A percentile compares a stretch with the other conserved stretches of the same genome.
Conservation (phyloP, 2,113 vertebrate genomes). For the Dicaeum eximium region DNA sequence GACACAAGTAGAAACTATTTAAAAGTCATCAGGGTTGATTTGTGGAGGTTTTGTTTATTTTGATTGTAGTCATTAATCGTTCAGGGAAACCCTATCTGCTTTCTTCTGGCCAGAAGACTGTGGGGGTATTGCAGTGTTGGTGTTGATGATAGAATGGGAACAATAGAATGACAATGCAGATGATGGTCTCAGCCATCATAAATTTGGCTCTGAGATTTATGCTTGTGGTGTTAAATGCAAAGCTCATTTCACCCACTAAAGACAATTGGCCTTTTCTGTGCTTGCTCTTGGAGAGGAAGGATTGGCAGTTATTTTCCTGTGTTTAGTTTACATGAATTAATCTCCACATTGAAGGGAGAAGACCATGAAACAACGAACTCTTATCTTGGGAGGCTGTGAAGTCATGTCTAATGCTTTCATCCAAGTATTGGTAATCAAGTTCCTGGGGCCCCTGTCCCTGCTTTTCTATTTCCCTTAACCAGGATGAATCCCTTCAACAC, state of each 20-base stretch:
- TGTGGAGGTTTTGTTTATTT: neutral
- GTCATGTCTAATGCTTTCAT: neutral
- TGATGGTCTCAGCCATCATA: neutral
- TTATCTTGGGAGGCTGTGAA: neutral
- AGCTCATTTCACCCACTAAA: neutral
- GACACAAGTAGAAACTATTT: neutral
- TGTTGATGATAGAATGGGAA: neutral
- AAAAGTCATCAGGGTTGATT: neutral
- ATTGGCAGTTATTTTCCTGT: neutral
- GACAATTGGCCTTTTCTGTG: neutral
- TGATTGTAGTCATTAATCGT: neutral
- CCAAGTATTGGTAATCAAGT: neutral
- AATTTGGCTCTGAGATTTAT: neutral
- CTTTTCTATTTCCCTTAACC: neutral
- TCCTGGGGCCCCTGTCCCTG: neutral
- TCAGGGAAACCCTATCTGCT: neutral
- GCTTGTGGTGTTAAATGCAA: neutral
- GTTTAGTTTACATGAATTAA: conserved; percentile 2
- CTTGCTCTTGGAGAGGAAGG: neutral
- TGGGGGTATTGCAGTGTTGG: neutral
- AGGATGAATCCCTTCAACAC: neutral
- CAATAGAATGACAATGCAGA: neutral
- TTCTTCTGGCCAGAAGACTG: neutral
- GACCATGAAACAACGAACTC: neutral
- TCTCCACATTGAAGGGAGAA: neutral